Percentiles rank a stretch among this genome's conserved stretches.
Conservation (phyloP, 2,113 vertebrate genomes). For the Varanus salvator region DNA sequence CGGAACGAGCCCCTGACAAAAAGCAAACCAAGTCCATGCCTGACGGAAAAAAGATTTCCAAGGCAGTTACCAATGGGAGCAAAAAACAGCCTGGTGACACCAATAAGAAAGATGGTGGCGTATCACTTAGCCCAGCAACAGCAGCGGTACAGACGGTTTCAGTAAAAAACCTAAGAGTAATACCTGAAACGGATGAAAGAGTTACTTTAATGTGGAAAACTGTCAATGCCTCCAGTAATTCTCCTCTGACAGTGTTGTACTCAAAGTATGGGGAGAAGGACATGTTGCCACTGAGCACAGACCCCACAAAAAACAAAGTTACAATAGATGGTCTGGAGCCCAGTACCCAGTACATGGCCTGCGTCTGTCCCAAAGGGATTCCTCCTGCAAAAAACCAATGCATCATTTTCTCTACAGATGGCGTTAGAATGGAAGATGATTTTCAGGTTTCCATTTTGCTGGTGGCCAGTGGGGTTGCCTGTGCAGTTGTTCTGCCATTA, state of each 20-base stretch:
- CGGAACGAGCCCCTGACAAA: conserved; percentile 9
- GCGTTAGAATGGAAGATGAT: conserved; percentile 59
- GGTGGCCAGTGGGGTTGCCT: conserved; percentile 80
- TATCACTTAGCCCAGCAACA: conserved; percentile 16
- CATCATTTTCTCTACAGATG: conserved; percentile 86
- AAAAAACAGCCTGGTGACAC: conserved; percentile 74
- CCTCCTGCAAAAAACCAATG: conserved; percentile 87
- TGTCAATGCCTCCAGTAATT: conserved; percentile 70
- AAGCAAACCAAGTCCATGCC: conserved; percentile 63
- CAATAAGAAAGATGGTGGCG: conserved; percentile 69
- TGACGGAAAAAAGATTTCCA: conserved; percentile 68
- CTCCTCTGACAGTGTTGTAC: conserved; percentile 85
- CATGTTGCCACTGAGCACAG: conserved; percentile 82
- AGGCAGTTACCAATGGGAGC: conserved; percentile 60
- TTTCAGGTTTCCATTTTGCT: conserved; percentile 77
- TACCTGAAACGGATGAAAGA: conserved; percentile 84
- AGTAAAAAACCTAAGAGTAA: conserved; percentile 83
- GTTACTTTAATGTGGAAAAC: conserved; percentile 88
- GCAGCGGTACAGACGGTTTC: conserved; percentile 58
- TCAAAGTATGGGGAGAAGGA: conserved; percentile 88
- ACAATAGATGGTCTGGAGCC: conserved; percentile 87
- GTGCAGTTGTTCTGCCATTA: conserved; percentile 81
- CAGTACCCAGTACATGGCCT: conserved; percentile 88
- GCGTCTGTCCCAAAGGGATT: conserved; percentile 84
- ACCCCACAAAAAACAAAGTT: conserved; percentile 83